Evolutionary conservation across 2,113 vertebrate genomes (phyloP), one percentile per base, ranked within the genome.

Genomic region (Zootoca vivipara): DNA sequence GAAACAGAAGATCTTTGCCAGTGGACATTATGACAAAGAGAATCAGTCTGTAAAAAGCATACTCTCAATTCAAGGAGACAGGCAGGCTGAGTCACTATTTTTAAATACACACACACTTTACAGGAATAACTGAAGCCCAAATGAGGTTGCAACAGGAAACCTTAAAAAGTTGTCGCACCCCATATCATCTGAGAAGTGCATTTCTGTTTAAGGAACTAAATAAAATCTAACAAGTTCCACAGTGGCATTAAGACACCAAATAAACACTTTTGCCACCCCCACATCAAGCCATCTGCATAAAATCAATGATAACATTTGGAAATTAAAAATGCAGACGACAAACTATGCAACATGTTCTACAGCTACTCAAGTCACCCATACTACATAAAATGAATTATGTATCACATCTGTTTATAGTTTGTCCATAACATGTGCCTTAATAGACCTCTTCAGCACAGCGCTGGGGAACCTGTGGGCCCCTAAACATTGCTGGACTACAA

Each of bases 1-100:
- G 62, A 92, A 93, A 42, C 87, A 89, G 16, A 35, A 75, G 90
- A 24, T 65, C 74, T 64, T 89, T 88, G 89, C 69, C 33, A 77
- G 8, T 2, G 1, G 64, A 40, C 74, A 88, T 6, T 65, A 24
- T 30, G 77, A 7, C 46, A 86, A 85, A 91, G 38, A 58, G 30
- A 9, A 3, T 22, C 30, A 35, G 6, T 7, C 33, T 83, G 65
- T 52, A 82, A 52, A 88, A 88, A 5, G 6, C 1, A 90, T 28
- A 91, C 30, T 24, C 78, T 89, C 8, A 35, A 35, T 85, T 90
- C 89, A 85, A 40, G 62, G 20, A 93, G 40, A 81, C 58, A 89
- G 40, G 10, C 82, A 13, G 74, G 33, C 18, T 75, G 33, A 89
- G 16, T 90, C 67, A 58, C 28, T 90, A 15, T 38, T 90, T 78